phyloP scores from a whole-genome alignment of 2,888 invertebrate species.

The Iselma pallidipennis region DNA sequence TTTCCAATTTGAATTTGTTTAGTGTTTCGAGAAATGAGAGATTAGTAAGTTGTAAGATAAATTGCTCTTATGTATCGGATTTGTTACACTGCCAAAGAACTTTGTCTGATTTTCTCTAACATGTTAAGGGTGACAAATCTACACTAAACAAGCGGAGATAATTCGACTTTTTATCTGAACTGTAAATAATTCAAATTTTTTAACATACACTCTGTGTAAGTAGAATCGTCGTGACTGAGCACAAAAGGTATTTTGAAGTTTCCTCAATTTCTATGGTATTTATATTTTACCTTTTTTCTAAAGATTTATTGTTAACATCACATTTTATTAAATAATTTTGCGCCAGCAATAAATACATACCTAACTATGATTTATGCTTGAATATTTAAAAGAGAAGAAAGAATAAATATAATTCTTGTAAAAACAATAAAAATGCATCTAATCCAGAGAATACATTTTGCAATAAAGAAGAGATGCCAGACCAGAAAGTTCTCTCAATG shows the following conservation, averaged over 20 bases:
- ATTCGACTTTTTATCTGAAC: conserved; percentile 20
- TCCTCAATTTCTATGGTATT: too few species aligned
- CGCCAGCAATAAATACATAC: too few species aligned
- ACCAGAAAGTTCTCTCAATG: conserved; percentile 19
- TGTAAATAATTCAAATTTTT: neutral
- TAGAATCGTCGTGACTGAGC: too few species aligned
- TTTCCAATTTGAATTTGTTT: conserved; percentile 2
- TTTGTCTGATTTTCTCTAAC: neutral
- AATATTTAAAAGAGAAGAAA: neutral
- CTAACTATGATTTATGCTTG: neutral
- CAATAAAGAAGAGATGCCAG: conserved; percentile 17
- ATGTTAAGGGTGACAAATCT: conserved; percentile 16
- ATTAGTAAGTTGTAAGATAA: neutral
- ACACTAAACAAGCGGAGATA: conserved; percentile 21
- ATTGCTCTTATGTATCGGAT: conserved; percentile 1
- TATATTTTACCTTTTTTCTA: too few species aligned
- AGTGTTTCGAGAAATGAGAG: conserved; percentile 1
- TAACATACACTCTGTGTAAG: too few species aligned
- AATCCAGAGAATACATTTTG: conserved; percentile 2
- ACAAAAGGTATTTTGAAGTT: too few species aligned
- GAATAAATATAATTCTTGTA: neutral
- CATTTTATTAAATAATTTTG: too few species aligned
- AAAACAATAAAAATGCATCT: conserved; percentile 1
- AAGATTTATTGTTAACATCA: too few species aligned
- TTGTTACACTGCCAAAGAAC: neutral